Base-by-base conservation (phyloP, 92 coral and sea anemone genomes). In the Porites divaricata region DNA sequence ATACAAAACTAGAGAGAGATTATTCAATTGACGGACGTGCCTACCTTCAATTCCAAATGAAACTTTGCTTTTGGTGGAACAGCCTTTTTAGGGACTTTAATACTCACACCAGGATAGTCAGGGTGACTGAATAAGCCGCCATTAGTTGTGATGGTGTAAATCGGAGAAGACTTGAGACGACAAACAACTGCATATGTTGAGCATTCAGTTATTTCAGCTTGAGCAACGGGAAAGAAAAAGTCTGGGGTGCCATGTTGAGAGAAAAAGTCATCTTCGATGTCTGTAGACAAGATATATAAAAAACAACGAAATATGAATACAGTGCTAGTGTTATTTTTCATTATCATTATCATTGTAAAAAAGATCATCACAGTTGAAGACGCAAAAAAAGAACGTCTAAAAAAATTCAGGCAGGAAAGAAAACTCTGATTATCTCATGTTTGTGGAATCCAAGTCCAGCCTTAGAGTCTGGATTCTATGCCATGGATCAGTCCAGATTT, bases 141-240 rank as follows among this genome's bases (percentile, higher is more conserved):
- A 10, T 8, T 50, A 12, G 59, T 1, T 24, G 87, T 83, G 20
- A 83, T 74, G 25, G 51, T 63, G 73, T 61, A 83, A 9, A 4
- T 11, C 1, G 50, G 11, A 2, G 72, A 83, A 1, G 26, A 11
- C 56, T 54, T 69, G 15, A 83, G 87, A 7, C 87, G 87, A 20
- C 63, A 61, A 7, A 83, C 87, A 10, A 73, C 87, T 3, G 80
- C 80, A 20, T 72, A 83, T 3, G 80, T 83, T 1, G 87, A 73
- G 48, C 80, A 72, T 17, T 83, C 72, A 17, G 72, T 48, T 16
- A 83, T 83, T 2, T 23, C 79, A 17, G 72, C 80, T 74, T 83
- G 79, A 2, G 50, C 86, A 62, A 83, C 54, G 6, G 86, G 86
- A 19, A 72, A 72, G 21, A 8, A 62, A 16, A 82, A 71, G 15